Conservation (phyloP, 2,888 invertebrate species). For the Eutolmus rufibarbis region DNA sequence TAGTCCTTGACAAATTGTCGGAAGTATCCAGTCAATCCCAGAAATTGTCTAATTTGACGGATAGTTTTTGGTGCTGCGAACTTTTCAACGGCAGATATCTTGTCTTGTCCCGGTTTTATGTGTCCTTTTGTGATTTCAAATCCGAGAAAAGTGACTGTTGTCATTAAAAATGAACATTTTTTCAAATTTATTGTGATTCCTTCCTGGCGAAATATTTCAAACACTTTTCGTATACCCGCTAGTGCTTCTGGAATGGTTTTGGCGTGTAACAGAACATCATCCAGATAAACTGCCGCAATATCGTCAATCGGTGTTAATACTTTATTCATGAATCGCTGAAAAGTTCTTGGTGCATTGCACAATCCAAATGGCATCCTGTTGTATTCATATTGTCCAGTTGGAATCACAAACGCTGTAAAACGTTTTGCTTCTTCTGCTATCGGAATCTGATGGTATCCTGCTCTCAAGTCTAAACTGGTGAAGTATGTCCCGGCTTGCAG, state of each 20-base stretch:
- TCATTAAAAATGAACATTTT: not conserved
- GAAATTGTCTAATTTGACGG: not conserved
- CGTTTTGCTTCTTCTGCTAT: conserved; percentile 10
- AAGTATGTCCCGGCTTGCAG: too few species aligned
- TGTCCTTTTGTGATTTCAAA: not conserved
- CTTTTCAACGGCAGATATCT: not conserved
- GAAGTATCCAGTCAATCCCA: not conserved
- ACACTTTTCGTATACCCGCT: not conserved
- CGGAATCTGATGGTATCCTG: conserved; percentile 42
- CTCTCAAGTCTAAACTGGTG: conserved; percentile 30
- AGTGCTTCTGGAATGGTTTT: too few species aligned
- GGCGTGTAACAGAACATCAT: not conserved
- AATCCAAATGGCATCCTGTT: conserved; percentile 49
- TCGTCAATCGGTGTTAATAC: too few species aligned
- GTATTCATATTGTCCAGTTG: conserved; percentile 53
- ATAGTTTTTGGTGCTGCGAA: not conserved
- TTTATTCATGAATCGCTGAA: too few species aligned
- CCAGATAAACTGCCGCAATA: not conserved
- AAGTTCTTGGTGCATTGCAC: too few species aligned
- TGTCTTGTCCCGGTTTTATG: not conserved
- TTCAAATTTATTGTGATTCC: not conserved
- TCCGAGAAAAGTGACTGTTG: not conserved
- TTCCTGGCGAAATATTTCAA: not conserved
- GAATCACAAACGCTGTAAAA: conserved; percentile 51
- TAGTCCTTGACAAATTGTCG: not conserved